These are phyloP conservation scores for Upupa epops DNA, from an alignment of 2,113 vertebrate genomes.

Conservation along the genomic window DNA sequence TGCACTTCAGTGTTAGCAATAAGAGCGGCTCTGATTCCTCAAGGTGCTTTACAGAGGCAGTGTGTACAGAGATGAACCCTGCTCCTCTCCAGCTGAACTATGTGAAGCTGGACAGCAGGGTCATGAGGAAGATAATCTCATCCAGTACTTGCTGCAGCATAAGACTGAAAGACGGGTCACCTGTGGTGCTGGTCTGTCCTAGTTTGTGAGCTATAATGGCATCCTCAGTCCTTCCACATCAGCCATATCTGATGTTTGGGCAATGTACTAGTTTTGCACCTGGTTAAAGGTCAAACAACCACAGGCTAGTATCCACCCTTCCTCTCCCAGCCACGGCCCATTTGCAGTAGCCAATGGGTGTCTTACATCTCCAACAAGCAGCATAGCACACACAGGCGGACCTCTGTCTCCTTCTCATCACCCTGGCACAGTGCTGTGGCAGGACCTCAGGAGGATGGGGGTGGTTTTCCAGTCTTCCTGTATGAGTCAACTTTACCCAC, in stretches of 20 bases:
- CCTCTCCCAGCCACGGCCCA: neutral
- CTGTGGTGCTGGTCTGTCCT: neutral
- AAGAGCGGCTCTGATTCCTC: neutral
- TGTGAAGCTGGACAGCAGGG: fast-evolving
- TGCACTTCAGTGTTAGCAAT: neutral
- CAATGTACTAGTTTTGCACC: too few species aligned
- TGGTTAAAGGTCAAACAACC: too few species aligned
- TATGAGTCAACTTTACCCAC: neutral
- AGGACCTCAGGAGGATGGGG: neutral
- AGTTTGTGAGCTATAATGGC: neutral
- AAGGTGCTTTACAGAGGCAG: neutral
- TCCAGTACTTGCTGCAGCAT: neutral
- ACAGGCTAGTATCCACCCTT: fast-evolving
- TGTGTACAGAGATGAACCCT: neutral
- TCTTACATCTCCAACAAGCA: neutral
- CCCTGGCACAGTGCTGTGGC: neutral
- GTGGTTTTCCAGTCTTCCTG: neutral
- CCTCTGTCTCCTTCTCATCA: neutral
- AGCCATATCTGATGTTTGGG: neutral
- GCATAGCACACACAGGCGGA: neutral
- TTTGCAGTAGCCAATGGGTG: neutral
- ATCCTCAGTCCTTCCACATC: neutral
- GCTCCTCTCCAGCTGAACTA: neutral
- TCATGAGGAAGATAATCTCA: neutral
- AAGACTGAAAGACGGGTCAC: neutral